Evolutionary conservation across 2,797 vertebrate genomes (phyloP).

Genomic region (Rhinophrynus dorsalis): DNA sequence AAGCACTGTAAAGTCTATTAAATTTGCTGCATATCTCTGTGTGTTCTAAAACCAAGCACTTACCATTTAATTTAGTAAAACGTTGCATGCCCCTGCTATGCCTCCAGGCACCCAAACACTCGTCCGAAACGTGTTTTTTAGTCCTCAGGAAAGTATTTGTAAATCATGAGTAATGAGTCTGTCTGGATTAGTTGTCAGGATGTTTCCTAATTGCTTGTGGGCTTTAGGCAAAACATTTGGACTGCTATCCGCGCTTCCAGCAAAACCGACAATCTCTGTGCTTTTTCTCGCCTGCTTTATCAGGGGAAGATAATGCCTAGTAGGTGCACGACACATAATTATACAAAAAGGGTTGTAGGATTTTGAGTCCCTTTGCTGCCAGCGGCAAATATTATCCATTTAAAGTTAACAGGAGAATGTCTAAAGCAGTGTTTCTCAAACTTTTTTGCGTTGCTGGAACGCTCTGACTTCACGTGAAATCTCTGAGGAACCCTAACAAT

Average conservation of each 20-base stretch:
- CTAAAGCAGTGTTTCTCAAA: too few relatives aligned
- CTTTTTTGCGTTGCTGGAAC: too few relatives aligned
- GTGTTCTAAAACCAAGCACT: conserved; percentile 41
- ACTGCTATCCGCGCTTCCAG: conserved; percentile 42
- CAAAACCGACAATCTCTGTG: conserved; percentile 41
- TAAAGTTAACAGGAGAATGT: too few relatives aligned
- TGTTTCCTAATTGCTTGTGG: conserved; percentile 50
- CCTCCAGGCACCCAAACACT: conserved; percentile 46
- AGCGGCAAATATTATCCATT: conserved; percentile 21
- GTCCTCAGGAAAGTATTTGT: conserved; percentile 50
- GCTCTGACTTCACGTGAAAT: too few relatives aligned
- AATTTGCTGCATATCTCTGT: conserved; percentile 34
- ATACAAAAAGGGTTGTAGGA: conserved; percentile 28
- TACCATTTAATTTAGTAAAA: conserved; percentile 50
- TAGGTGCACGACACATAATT: conserved; percentile 37
- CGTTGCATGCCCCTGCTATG: conserved; percentile 35
- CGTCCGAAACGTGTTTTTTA: conserved; percentile 48
- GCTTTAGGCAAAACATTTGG: conserved; percentile 51
- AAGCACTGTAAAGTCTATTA: conserved; percentile 29
- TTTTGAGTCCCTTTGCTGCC: conserved; percentile 27
- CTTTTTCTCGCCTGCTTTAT: conserved; percentile 39
- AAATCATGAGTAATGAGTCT: conserved; percentile 52
- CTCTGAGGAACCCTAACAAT: too few relatives aligned
- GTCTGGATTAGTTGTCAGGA: conserved; percentile 50
- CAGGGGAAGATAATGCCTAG: conserved; percentile 38